Evolutionary conservation across 2,888 invertebrate genomes (phyloP).

Genomic region (Pristionchus japonicus): DNA sequence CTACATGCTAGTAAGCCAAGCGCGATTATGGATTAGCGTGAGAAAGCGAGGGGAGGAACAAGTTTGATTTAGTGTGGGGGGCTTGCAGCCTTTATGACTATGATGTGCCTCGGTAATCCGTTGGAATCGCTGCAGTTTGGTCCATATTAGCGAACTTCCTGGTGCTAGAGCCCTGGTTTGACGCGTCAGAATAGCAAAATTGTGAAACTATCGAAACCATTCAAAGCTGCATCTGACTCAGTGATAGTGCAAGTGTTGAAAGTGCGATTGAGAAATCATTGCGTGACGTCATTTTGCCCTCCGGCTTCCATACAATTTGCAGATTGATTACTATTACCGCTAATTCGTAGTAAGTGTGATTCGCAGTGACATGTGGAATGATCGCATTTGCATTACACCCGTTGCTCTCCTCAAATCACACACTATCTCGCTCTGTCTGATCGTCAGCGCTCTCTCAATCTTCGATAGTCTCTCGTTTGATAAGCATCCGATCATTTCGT

Average conservation of each 20-base stretch:
- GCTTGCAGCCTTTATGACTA: not conserved
- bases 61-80: not conserved
- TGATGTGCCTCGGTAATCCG: not conserved
- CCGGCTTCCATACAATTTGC: not conserved
- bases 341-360: not conserved
- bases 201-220: too few species aligned
- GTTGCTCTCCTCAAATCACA: not conserved
- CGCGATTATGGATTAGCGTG: conserved; percentile 24
- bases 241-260: too few species aligned
- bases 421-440: not conserved
- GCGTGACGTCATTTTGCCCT: not conserved
- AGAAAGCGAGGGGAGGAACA: not conserved
- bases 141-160: too few species aligned
- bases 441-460: not conserved
- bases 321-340: not conserved
- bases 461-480: not conserved
- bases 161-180: too few species aligned
- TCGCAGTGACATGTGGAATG: not conserved
- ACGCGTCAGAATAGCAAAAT: too few species aligned
- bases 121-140: not conserved
- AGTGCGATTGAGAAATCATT: too few species aligned
- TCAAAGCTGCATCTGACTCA: too few species aligned
- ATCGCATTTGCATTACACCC: not conserved
- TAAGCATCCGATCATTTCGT: not conserved
- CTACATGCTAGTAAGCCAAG: not conserved